phyloP scores from a whole-genome alignment of 1,140 invertebrate genomes.

The Drosophila pachea region DNA sequence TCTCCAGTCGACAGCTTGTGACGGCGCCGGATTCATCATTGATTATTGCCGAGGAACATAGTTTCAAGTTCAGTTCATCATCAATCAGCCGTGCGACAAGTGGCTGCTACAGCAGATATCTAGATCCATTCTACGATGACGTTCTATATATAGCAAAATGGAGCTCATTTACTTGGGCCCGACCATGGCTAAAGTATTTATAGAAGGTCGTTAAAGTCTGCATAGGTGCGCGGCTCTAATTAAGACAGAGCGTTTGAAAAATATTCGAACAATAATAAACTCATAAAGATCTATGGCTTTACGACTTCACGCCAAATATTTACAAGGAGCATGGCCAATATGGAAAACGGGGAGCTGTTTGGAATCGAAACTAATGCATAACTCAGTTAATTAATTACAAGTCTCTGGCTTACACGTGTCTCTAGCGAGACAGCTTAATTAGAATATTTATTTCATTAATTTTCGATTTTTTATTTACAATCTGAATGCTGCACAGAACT shows the following conservation, averaged over 20 bases:
- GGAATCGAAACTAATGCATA: no score
- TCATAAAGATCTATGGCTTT: not conserved
- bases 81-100: slow-evolving; percentile 66
- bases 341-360: no score
- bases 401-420: no score
- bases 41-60: slow-evolving; percentile 56
- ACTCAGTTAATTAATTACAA: no score
- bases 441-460: no score
- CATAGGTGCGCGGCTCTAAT: slow-evolving; percentile 5
- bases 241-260: slow-evolving; percentile 4
- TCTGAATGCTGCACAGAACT: slow-evolving; percentile 14
- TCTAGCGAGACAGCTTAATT: no score
- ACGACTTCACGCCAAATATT: not conserved
- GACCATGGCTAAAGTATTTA: not conserved
- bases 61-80: slow-evolving; percentile 74
- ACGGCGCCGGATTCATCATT: slow-evolving; percentile 45
- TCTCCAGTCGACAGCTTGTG: slow-evolving; percentile 21
- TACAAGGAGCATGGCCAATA: not conserved
- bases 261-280: not conserved
- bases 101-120: slow-evolving; percentile 3
- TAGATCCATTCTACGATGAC: no score
- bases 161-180: no score
- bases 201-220: slow-evolving; percentile 3
- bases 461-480: not conserved
- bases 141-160: not conserved